These are phyloP conservation scores for Pithys albifrons DNA, from an alignment of 2,113 vertebrate species.

Conservation along the genomic window DNA sequence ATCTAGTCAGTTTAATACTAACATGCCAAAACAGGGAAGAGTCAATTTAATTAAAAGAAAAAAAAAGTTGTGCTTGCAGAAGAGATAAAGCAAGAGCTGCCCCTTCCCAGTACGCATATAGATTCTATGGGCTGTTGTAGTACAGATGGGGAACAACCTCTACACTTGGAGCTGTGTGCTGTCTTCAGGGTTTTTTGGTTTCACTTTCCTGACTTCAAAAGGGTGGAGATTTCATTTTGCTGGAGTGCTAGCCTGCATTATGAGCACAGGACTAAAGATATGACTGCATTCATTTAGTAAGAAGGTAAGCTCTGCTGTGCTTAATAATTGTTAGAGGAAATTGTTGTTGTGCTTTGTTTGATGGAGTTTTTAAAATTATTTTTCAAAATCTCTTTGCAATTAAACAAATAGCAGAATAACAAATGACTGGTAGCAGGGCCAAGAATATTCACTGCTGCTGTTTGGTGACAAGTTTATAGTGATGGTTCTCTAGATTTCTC, in stretches of 20 bases:
- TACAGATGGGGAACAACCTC: background rate
- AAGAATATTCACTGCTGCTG: background rate
- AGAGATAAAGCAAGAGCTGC: background rate
- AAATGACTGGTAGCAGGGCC: background rate
- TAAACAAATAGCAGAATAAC: background rate
- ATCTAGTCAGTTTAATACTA: background rate
- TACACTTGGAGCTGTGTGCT: background rate
- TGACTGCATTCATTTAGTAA: background rate
- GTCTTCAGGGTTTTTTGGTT: background rate
- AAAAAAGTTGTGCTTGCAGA: background rate
- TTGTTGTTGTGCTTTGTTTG: background rate
- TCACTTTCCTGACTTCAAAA: background rate
- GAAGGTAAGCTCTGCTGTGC: background rate
- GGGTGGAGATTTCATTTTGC: background rate
- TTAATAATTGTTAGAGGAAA: background rate
- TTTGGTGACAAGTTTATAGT: background rate
- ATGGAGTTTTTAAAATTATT: background rate
- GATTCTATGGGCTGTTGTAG: fast-evolving
- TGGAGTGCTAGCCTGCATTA: background rate
- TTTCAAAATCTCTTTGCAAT: background rate
- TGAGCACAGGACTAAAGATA: background rate
- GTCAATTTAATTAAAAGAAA: background rate
- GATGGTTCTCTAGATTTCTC: background rate
- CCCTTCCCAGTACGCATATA: background rate
- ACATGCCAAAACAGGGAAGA: background rate